Percentiles rank a stretch among this genome's conserved stretches.
Evolutionary conservation across 2,888 invertebrate genomes (phyloP).

Genomic region (Pecten maximus): DNA sequence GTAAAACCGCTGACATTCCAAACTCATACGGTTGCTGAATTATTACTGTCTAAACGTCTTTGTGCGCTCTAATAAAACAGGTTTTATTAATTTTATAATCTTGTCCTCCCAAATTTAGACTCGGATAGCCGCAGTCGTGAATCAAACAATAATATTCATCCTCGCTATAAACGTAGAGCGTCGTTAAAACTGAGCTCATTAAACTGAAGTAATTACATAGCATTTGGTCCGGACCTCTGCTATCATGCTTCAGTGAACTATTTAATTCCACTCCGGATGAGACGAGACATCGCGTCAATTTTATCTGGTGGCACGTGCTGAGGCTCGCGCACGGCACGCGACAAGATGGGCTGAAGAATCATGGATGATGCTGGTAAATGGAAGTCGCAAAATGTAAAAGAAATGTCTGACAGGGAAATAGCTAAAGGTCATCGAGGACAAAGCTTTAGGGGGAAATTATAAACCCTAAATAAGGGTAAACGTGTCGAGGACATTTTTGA

Average conservation of each 20-base stretch:
- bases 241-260: not conserved
- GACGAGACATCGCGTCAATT: constrained; percentile 25
- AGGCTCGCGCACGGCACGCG: not conserved
- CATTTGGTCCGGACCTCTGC: not conserved
- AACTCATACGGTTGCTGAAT: not conserved
- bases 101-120: not conserved
- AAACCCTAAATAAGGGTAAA: constrained; percentile 1
- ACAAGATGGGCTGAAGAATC: constrained; percentile 11
- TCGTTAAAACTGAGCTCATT: constrained; percentile 28
- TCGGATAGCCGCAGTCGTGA: not conserved
- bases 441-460: constrained; percentile 22
- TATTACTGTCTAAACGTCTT: not conserved
- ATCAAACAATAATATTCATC: not conserved
- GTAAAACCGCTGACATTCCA: not conserved
- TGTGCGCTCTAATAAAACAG: not conserved
- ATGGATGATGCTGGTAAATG: constrained; percentile 17
- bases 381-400: not conserved
- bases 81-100: not conserved
- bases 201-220: not conserved
- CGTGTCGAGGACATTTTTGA: not conserved
- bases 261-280: constrained; percentile 14
- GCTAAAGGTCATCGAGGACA: not conserved
- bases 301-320: constrained; percentile 26
- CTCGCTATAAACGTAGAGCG: not conserved
- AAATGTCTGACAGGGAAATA: constrained; percentile 13